A percentile compares a stretch with the other conserved stretches of the same genome.
Evolutionary conservation across 2,888 invertebrate genomes (phyloP).

Genomic region (Allygus modestus): DNA sequence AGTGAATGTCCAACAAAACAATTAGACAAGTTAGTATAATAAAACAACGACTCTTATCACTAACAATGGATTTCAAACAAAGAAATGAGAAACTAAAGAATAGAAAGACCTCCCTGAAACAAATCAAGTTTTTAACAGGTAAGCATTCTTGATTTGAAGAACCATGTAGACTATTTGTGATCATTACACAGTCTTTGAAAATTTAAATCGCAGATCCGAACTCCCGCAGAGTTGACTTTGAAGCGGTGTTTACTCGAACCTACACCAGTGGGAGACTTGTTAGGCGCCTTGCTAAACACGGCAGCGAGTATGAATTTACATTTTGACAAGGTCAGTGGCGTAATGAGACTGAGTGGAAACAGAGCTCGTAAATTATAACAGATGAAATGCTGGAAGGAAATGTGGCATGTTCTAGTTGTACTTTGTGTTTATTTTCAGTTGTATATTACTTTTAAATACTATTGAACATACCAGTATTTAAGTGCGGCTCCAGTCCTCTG

Average conservation of each 20-base stretch:
- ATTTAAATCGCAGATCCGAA: background rate
- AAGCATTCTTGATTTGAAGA: background rate
- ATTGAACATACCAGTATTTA: too few species aligned
- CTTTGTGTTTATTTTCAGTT: too few species aligned
- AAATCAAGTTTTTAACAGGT: too few species aligned
- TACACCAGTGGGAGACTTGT: conserved; percentile 33
- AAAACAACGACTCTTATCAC: too few species aligned
- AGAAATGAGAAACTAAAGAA: too few species aligned
- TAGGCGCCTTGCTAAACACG: conserved; percentile 11
- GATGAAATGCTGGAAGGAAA: background rate
- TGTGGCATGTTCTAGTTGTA: too few species aligned
- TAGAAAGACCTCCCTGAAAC: too few species aligned
- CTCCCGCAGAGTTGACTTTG: background rate
- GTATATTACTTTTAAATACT: too few species aligned
- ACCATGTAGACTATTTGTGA: background rate
- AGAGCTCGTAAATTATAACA: background rate
- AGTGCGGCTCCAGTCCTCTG: too few species aligned
- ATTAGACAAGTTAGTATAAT: too few species aligned
- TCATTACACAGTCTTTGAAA: background rate
- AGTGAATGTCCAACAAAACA: too few species aligned
- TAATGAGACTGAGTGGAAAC: background rate
- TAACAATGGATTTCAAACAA: too few species aligned
- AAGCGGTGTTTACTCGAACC: background rate
- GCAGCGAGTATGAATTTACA: background rate
- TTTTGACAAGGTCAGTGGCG: background rate